Base-by-base conservation (phyloP, 2,797 vertebrate genomes). In the Acridotheres tristis region DNA sequence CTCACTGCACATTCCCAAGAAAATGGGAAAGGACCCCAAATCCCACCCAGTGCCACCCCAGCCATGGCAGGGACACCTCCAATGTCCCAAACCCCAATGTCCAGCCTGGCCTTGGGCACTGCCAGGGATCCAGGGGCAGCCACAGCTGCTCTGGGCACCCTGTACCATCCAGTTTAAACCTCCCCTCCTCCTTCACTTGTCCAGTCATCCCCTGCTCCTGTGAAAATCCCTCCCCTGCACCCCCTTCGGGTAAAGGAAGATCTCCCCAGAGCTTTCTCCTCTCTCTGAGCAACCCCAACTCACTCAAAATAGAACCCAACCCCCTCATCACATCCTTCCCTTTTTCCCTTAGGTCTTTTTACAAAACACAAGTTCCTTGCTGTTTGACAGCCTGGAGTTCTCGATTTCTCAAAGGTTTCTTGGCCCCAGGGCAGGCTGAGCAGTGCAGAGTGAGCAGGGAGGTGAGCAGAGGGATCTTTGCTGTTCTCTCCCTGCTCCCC, bases 11-110 rank as follows among this genome's bases (percentile, higher is more conserved):
- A 9, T 25, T 57, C 45, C 50, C 54, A 62, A 19, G 30, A 5
- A 40, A 29, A 48, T 4, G 17, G 48, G 9, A 7, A 29, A 4
- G 10, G 75, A 30, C 40, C 61, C 0, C 0, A 45, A 30, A 66
- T 1, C 21, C 22, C 51, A 4, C 30, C 6, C 59, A 34, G 17
- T 5, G 9, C 20, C 59, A 13, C 7, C 58, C 30, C 34, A 14
- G 50, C 42, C 59, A 13, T 29, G 59, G 59, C 51, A 73, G 43
- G 59, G 51, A 21, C 59, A 11, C 36, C 50, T 34, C 0, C 59
- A 42, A 7, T n/a, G 15, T 18, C 50, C 51, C n/a, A 29, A 34
- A 17, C 12, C 63, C 43, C 62, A 45, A 0, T 18, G 62, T 42
- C 48, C 51, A 57, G 0, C 59, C 59, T 57, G 80, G 59, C 42